Conservation (phyloP, 2,797 vertebrate species). For the Urophycis tenuis region DNA sequence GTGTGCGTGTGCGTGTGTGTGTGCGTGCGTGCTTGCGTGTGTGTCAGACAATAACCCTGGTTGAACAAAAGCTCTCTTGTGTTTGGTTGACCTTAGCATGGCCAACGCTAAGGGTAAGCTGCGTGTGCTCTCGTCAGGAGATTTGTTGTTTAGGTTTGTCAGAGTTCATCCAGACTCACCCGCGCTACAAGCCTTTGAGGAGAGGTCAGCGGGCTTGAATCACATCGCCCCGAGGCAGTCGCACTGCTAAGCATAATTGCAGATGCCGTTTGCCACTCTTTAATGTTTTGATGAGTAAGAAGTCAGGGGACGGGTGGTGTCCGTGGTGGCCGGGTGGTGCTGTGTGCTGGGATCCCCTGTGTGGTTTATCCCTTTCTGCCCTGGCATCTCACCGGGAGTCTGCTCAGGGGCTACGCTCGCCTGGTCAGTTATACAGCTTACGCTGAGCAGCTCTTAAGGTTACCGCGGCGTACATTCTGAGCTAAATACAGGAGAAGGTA, state of each 20-base stretch:
- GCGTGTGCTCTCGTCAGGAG: neutral
- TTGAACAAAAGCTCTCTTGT: constrained; percentile 61
- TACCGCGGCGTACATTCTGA: neutral
- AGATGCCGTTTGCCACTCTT: constrained; percentile 12
- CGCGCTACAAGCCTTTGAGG: constrained; percentile 8
- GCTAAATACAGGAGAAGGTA: neutral
- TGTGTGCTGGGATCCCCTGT: neutral
- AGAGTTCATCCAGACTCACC: neutral
- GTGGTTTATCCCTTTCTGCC: neutral
- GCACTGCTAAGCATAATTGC: constrained; percentile 15
- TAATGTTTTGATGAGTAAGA: constrained; percentile 16
- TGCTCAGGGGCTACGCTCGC: neutral
- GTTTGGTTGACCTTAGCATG: constrained; percentile 57
- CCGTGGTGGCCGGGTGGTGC: neutral
- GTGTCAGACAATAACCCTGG: constrained; percentile 51
- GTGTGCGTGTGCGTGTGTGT: constrained; percentile 42
- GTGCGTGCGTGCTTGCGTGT: constrained; percentile 20
- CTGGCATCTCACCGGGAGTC: neutral
- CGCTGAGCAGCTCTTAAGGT: neutral
- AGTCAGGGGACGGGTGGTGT: neutral
- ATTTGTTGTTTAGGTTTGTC: neutral
- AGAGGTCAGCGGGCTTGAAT: constrained; percentile 24
- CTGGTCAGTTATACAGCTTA: neutral
- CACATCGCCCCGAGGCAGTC: constrained; percentile 14
- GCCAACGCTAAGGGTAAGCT: neutral